Conservation (phyloP, 2,113 vertebrate species). For the Myxocyprinus asiaticus region DNA sequence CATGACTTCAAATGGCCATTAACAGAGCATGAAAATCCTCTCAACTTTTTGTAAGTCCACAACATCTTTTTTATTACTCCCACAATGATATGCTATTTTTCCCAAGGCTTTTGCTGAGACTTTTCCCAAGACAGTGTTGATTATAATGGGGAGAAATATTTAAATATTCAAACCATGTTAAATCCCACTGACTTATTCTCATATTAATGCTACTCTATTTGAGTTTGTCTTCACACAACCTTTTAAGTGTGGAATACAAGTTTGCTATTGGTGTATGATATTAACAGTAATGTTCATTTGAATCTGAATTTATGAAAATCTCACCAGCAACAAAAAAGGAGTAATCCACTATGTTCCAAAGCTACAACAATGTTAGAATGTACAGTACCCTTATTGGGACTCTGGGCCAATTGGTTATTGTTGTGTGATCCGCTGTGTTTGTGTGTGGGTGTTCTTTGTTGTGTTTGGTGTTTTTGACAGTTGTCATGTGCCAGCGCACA, state of each 20-base stretch:
- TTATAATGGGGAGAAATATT: background rate
- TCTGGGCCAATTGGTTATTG: no score
- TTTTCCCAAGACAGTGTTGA: background rate
- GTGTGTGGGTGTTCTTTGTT: no score
- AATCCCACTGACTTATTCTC: no score
- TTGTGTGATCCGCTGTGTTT: no score
- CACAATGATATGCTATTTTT: conserved; percentile 3
- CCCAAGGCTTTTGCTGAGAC: background rate
- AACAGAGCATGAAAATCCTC: conserved; percentile 5
- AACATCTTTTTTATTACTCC: conserved; percentile 30
- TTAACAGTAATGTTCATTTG: background rate
- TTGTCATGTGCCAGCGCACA: no score
- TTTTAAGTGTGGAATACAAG: no score
- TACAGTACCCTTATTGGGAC: background rate
- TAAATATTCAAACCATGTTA: background rate
- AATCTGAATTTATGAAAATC: background rate
- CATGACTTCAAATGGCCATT: background rate
- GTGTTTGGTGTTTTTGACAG: no score
- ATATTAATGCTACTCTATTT: background rate
- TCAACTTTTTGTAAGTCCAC: conserved; percentile 16
- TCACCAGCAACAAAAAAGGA: background rate
- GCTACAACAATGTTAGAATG: background rate
- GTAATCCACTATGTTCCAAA: background rate
- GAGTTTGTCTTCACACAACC: background rate
- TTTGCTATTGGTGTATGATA: background rate